A percentile compares a stretch with the other conserved stretches of the same genome.
phyloP scores from a whole-genome alignment of 2,113 vertebrate genomes.

The Rhombomys opimus region DNA sequence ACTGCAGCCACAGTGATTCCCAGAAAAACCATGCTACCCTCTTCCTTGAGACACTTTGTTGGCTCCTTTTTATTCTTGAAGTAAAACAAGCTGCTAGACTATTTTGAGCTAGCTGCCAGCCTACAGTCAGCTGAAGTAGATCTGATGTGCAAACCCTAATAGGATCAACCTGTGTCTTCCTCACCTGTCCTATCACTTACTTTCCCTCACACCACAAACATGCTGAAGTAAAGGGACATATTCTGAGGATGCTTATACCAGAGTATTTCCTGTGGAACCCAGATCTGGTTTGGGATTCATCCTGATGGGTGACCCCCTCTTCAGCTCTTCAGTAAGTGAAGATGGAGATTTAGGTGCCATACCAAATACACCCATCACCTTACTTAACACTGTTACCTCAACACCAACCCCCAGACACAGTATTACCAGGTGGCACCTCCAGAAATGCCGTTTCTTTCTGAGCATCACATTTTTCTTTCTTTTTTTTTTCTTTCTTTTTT shows the following conservation, averaged over 20 bases:
- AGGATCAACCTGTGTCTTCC: neutral
- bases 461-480: neutral
- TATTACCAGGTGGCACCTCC: neutral
- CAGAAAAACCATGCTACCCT: neutral
- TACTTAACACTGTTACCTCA: neutral
- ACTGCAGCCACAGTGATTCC: neutral
- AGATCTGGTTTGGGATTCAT: neutral
- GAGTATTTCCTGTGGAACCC: neutral
- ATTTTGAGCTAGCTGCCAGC: neutral
- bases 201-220: neutral
- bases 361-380: neutral
- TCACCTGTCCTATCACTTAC: too few relatives aligned
- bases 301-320: neutral
- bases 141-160: neutral
- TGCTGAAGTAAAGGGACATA: neutral
- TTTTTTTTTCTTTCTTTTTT: too few relatives aligned
- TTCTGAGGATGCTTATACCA: neutral
- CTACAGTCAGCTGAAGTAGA: neutral
- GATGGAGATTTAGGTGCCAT: neutral
- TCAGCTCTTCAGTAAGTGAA: neutral
- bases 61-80: neutral
- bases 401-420: neutral
- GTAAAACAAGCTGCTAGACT: neutral
- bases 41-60: neutral
- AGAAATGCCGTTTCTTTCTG: neutral